Evolutionary conservation across 1,140 invertebrate species (phyloP), one percentile per base, ranked within the genome.

Genomic region (Elymnias hypermnestra): DNA sequence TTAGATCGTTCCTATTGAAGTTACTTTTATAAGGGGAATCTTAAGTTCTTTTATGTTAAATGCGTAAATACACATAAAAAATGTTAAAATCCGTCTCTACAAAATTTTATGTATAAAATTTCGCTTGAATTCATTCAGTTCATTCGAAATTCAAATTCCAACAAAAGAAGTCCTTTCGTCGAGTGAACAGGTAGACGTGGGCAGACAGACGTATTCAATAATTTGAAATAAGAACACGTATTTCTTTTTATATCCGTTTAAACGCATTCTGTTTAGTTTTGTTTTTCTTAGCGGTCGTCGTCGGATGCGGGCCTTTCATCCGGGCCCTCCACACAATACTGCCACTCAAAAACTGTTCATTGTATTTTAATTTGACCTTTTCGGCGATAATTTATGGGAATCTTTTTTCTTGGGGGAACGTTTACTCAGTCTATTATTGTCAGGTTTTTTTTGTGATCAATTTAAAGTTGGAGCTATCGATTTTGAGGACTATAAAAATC

Each of bases 351-450:
- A 85, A 85, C 72, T 79, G 52, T 70, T 85, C 78, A 85, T 85
- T 85, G 82, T 85, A 85, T 85, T 85, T 85, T 85, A 85, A 85
- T 85, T 83, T 83, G 82, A 85, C 78, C 78, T 85, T 85, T 85
- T 83, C 73, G 73, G 75, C 64, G 82, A 83, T 85, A 83, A 85
- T 85, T 85, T 83, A 85, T 85, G 77, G 63, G 76, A 79, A 78
- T 74, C 60, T 77, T 83, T 75, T 73, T 78, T 81, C 63, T 59
- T 42, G 53, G 63, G 67, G 72, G 68, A 76, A 71, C 78, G 73
- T 83, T 82, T 83, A 81, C 70, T 73, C 69, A 68, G 76, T 65
- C 72, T 81, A 81, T 78, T 83, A 81, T 83, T 69, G 68, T 63
- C 63, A 55, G 57, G 63, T 62, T 74, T 72, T 67, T 60, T 72